Evolutionary conservation across 1,140 invertebrate genomes (phyloP), one percentile per base, ranked within the genome.

Genomic region (Ephestia elutella): DNA sequence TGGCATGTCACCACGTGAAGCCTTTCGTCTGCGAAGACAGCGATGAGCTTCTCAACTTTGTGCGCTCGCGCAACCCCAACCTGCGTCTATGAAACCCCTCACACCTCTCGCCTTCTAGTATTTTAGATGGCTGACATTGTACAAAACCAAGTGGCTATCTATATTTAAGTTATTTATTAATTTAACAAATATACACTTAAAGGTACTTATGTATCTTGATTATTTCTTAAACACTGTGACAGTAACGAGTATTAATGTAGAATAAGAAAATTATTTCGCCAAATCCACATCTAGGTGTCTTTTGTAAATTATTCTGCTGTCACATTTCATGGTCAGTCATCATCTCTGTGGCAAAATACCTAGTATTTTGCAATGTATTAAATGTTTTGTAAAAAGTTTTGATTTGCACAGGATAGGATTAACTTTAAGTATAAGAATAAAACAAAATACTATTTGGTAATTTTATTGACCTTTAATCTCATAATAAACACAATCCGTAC

Each of bases 21-120:
- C 96, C 96, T 1, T 97, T 97, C 90, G 95, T 97, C 2, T 97
- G 96, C 84, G 96, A 97, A 88, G 96, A 97, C 90, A 96, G 94
- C 79, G 95, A 97, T 63, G 95, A 97, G 87, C 91, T 97, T n/a
- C 90, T 97, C 65, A 96, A 96, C 89, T 97, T 96, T 74, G 95
- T 97, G 18, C 93, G 94, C 66, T 95, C 94, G 11, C 92, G 95
- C 73, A 96, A 96, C 84, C 94, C 94, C 25, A 93, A 93, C 70
- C 92, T 95, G 61, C 94, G 95, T 83, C 91, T 96, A 67, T 96
- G 93, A 94, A 44, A 56, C 54, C 51, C 18, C 19, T 48, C 35
- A 20, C 60, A 54, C 65, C 62, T 55, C 57, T 60, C 68, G 73
- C 78, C 72, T 53, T 78, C 70, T 74, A 75, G 50, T 56, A 60